A percentile compares a stretch with the other conserved stretches of the same genome.
These are phyloP conservation scores for Alloplasta piceator DNA, from an alignment of 2,888 invertebrate species.

Conservation along the genomic window DNA sequence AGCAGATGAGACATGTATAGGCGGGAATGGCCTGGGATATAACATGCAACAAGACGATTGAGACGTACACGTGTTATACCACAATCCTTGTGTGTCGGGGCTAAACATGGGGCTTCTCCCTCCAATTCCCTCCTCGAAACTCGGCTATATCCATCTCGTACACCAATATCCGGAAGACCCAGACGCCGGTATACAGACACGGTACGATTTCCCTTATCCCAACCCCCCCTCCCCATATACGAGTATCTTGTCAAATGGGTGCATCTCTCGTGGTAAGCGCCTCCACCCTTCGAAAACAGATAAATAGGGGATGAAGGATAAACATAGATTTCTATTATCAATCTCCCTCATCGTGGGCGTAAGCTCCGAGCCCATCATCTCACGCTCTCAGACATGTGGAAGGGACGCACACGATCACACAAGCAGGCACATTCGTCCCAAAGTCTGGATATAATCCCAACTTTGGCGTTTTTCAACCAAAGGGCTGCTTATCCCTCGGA, in stretches of 20 bases:
- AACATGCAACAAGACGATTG: slow-evolving; percentile 65
- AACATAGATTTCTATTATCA: slow-evolving; percentile 56
- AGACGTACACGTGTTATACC: slow-evolving; percentile 64
- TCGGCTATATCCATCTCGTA: slow-evolving; percentile 31
- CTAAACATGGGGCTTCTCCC: neutral
- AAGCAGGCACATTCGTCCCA: neutral
- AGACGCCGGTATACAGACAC: slow-evolving; percentile 19
- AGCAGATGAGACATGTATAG: slow-evolving; percentile 26
- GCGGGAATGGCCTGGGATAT: slow-evolving; percentile 41
- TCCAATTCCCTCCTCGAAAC: slow-evolving; percentile 39
- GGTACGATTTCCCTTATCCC: slow-evolving; percentile 39
- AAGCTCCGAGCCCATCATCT: slow-evolving; percentile 9
- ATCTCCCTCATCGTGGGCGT: slow-evolving; percentile 26
- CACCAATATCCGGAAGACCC: slow-evolving; percentile 58
- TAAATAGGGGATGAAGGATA: neutral
- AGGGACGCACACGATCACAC: no score
- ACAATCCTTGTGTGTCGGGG: slow-evolving; percentile 53
- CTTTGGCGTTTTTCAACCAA: neutral
- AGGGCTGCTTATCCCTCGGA: neutral
- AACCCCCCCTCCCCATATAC: neutral
- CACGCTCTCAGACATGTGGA: neutral
- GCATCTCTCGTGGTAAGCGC: slow-evolving; percentile 16
- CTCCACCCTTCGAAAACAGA: slow-evolving; percentile 8
- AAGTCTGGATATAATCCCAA: slow-evolving; percentile 2
- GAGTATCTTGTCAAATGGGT: slow-evolving; percentile 60